These are phyloP conservation scores for Morone chrysops DNA, from an alignment of 2,113 vertebrate genomes.

Conservation along the genomic window DNA sequence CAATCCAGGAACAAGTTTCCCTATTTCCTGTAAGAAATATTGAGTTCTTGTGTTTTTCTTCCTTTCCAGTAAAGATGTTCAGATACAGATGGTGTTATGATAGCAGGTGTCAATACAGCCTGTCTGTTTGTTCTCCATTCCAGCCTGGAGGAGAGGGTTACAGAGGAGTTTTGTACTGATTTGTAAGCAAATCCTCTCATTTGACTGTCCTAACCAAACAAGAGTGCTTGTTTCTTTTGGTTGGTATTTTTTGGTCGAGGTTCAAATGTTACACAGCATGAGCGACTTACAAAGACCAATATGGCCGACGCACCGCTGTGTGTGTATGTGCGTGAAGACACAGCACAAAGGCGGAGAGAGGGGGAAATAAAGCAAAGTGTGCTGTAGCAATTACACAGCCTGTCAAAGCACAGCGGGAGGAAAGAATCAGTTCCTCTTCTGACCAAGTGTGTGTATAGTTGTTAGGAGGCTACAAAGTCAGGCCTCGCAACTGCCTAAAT, in stretches of 20 bases:
- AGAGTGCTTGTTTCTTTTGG: not conserved
- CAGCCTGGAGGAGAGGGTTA: not conserved
- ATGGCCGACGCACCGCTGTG: not conserved
- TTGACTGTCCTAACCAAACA: not conserved
- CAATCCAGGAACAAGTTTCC: not conserved
- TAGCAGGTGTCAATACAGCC: slow-evolving; percentile 7
- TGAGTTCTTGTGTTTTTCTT: not conserved
- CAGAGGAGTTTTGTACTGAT: not conserved
- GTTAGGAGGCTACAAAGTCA: slow-evolving; percentile 34
- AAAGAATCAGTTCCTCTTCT: slow-evolving; percentile 35
- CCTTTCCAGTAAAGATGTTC: not conserved
- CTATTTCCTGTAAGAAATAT: slow-evolving; percentile 6
- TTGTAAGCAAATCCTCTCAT: slow-evolving; percentile 28
- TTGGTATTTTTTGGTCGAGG: not conserved
- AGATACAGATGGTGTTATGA: not conserved
- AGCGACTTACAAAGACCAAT: slow-evolving; percentile 26
- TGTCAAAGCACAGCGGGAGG: slow-evolving; percentile 49
- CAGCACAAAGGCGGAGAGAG: slow-evolving; percentile 38
- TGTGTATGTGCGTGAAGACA: slow-evolving; percentile 17
- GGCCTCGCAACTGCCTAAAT: not conserved
- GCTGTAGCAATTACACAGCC: slow-evolving; percentile 59
- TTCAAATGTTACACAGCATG: slow-evolving; percentile 33
- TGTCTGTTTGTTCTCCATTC: not conserved
- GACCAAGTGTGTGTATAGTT: slow-evolving; percentile 7
- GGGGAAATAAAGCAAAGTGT: slow-evolving; percentile 51